A percentile compares a stretch with the other conserved stretches of the same genome.
Conservation (phyloP, 2,888 invertebrate genomes). For the Ethmia dodecea region DNA sequence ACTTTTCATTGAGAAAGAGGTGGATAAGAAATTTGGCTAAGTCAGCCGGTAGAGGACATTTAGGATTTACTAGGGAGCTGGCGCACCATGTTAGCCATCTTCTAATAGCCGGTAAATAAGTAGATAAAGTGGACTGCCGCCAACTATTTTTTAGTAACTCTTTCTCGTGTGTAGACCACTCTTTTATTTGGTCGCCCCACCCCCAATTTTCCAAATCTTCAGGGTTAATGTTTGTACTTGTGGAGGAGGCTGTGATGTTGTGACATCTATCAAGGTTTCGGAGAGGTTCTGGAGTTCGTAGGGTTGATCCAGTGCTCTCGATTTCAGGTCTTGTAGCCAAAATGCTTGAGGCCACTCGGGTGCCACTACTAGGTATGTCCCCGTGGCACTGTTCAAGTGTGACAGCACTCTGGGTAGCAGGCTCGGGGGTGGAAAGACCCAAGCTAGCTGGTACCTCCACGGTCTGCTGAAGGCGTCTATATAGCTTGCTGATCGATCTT, state of each 20-base stretch:
- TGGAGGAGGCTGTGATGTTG: conserved; percentile 13
- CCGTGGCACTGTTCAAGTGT: conserved; percentile 21
- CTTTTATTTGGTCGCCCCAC: conserved; percentile 15
- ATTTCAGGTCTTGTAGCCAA: conserved; percentile 20
- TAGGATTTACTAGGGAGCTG: background rate
- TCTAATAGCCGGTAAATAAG: conserved; percentile 13
- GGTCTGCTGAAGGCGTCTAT: conserved; percentile 24
- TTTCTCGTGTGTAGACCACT: conserved; percentile 16
- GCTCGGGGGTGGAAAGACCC: conserved; percentile 30
- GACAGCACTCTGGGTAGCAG: conserved; percentile 23
- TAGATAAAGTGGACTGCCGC: conserved; percentile 19
- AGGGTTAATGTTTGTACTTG: conserved; percentile 11
- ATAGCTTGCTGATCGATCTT: background rate
- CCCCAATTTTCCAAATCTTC: conserved; percentile 21
- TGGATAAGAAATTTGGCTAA: conserved; percentile 10
- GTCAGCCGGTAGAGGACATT: conserved; percentile 3
- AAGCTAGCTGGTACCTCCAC: conserved; percentile 23
- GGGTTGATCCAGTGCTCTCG: conserved; percentile 14
- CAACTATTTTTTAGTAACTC: conserved; percentile 17
- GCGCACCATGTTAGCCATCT: conserved; percentile 15
- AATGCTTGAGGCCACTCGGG: conserved; percentile 9
- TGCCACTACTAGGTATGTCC: conserved; percentile 10
- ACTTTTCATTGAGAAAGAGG: conserved; percentile 7
- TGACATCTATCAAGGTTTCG: conserved; percentile 12
- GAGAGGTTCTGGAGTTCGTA: conserved; percentile 10